These are phyloP conservation scores for Rafetus swinhoei DNA, from an alignment of 2,113 vertebrate genomes.

Conservation along the genomic window DNA sequence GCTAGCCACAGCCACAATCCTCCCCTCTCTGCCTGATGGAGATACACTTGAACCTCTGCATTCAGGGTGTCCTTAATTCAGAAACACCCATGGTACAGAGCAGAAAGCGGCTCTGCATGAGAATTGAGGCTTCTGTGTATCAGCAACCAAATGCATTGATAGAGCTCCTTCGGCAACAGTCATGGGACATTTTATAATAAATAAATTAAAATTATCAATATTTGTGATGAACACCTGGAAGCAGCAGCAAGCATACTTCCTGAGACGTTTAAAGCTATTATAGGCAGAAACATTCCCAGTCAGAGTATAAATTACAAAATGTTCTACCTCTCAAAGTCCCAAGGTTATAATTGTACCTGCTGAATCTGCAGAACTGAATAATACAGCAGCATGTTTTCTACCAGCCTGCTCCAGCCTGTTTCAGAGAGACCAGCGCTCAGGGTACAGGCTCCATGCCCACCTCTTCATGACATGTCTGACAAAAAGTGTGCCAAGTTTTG, in stretches of 20 bases:
- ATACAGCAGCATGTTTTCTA: constrained; percentile 19
- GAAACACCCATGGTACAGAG: no score
- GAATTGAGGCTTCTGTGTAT: constrained; percentile 22
- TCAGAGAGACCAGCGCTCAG: not conserved
- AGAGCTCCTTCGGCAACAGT: constrained; percentile 7
- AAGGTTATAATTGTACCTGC: constrained; percentile 64
- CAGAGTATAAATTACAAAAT: constrained; percentile 54
- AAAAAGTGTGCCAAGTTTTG: not conserved
- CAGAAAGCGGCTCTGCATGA: not conserved
- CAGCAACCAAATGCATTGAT: constrained; percentile 52
- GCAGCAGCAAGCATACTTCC: constrained; percentile 49
- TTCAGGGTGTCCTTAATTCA: not conserved
- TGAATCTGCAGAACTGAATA: constrained; percentile 63
- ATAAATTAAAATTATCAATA: constrained; percentile 69
- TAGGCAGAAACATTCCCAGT: constrained; percentile 61
- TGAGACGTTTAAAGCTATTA: constrained; percentile 53
- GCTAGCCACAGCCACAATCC: not conserved
- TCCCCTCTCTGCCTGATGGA: fast-evolving
- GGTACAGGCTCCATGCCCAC: not conserved
- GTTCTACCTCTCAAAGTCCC: constrained; percentile 54
- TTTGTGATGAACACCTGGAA: constrained; percentile 57
- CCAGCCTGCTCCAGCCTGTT: not conserved
- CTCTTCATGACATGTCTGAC: not conserved
- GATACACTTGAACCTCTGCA: not conserved
- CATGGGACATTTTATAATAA: constrained; percentile 45